phyloP scores from a whole-genome alignment of 2,797 vertebrate genomes.

The Pyrocephalus nanus region DNA sequence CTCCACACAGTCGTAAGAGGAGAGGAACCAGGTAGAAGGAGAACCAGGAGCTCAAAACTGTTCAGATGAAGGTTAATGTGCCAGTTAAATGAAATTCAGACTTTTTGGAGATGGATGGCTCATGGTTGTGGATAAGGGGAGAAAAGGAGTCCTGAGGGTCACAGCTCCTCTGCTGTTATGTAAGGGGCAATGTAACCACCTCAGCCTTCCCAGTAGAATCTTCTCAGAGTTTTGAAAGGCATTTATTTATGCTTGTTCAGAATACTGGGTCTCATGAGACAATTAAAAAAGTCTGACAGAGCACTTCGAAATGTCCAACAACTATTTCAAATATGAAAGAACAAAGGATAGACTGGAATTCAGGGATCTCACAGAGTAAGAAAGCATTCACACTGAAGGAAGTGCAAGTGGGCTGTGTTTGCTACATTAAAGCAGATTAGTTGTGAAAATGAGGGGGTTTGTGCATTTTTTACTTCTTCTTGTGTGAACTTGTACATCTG shows the following conservation, averaged over 20 bases:
- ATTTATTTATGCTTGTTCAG: conserved; percentile 29
- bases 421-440: conserved; percentile 44
- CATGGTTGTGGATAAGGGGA: not conserved
- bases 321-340: conserved; percentile 42
- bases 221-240: not conserved
- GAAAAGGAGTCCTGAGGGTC: not conserved
- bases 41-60: not conserved
- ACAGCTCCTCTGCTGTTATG: not conserved
- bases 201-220: not conserved
- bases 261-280: conserved; percentile 30
- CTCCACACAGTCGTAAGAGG: not conserved
- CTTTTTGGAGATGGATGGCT: not conserved
- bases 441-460: conserved; percentile 29
- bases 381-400: not conserved
- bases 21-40: not conserved
- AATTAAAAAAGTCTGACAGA: conserved; percentile 30
- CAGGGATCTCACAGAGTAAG: not conserved
- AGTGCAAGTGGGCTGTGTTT: not conserved
- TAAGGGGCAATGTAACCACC: not conserved
- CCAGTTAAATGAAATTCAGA: not conserved
- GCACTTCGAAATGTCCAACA: conserved; percentile 3
- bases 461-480: conserved; percentile 36
- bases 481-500: conserved; percentile 49
- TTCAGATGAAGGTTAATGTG: not conserved
- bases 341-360: conserved; percentile 48